Conservation (phyloP, 1,140 invertebrate species). For the Drosophila rhopaloa region DNA sequence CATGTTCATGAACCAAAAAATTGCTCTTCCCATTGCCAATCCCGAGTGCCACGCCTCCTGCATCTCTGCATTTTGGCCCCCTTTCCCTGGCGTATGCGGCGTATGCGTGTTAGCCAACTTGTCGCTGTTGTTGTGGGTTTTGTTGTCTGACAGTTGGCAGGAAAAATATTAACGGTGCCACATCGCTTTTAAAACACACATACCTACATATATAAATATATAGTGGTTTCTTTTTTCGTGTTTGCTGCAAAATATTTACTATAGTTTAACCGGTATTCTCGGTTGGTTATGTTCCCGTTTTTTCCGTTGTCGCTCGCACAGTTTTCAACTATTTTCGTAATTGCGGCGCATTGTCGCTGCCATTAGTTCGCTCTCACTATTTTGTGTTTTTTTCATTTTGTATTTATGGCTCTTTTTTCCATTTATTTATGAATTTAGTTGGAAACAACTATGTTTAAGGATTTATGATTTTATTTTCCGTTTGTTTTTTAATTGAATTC, state of each 20-base stretch:
- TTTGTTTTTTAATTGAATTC: constrained; percentile 17
- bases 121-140: constrained; percentile 25
- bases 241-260: constrained; percentile 47
- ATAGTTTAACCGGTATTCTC: constrained; percentile 57
- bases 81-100: constrained; percentile 57
- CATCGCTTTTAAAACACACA: constrained; percentile 39
- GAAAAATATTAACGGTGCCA: constrained; percentile 62
- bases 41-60: constrained; percentile 11
- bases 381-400: neutral
- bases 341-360: constrained; percentile 50
- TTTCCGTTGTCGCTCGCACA: constrained; percentile 60
- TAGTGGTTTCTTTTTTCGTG: constrained; percentile 6
- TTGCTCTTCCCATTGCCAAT: constrained; percentile 48
- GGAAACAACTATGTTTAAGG: constrained; percentile 4
- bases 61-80: neutral
- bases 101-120: constrained; percentile 68
- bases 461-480: constrained; percentile 42
- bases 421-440: constrained; percentile 32
- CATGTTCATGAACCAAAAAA: constrained; percentile 73
- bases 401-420: constrained; percentile 25
- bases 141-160: constrained; percentile 58
- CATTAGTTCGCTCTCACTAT: constrained; percentile 24
- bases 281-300: constrained; percentile 60
- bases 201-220: neutral
- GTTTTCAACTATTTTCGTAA: constrained; percentile 57